A percentile compares a stretch with the other conserved stretches of the same genome.
Evolutionary conservation across 2,797 vertebrate species (phyloP).

Genomic region (Odontamblyopus rebecca): DNA sequence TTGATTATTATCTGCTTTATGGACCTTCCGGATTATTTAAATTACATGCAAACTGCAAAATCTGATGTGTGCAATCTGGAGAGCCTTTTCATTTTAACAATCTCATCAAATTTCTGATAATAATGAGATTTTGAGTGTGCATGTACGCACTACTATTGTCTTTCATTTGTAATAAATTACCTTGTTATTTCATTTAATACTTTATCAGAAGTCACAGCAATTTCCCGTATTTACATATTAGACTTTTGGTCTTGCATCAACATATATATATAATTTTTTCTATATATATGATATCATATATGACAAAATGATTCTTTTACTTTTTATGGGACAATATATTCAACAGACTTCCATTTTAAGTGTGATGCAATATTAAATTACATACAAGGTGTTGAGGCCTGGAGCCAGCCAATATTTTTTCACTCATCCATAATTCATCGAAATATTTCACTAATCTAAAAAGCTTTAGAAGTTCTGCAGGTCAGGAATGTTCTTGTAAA

Average conservation of each 20-base stretch:
- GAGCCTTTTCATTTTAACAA: too few relatives aligned
- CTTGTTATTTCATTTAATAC: too few relatives aligned
- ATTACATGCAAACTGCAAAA: too few relatives aligned
- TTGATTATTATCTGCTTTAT: too few relatives aligned
- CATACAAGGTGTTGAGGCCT: not conserved
- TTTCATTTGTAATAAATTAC: conserved; percentile 1
- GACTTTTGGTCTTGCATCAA: not conserved
- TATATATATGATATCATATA: not conserved
- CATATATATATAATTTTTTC: not conserved
- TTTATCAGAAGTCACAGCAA: too few relatives aligned
- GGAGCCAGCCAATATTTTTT: not conserved
- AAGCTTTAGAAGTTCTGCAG: conserved; percentile 85
- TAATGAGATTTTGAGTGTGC: too few relatives aligned
- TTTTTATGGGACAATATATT: not conserved
- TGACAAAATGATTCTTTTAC: not conserved
- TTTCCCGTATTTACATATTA: not conserved
- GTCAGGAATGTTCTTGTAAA: conserved; percentile 91
- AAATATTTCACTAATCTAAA: conserved; percentile 35
- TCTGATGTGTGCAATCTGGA: too few relatives aligned
- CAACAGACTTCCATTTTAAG: not conserved
- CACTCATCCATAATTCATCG: conserved; percentile 3
- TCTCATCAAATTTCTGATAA: too few relatives aligned
- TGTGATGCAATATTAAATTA: not conserved
- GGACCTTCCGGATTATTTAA: too few relatives aligned
- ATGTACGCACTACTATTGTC: not conserved